Evolutionary conservation across 2,888 invertebrate genomes (phyloP).

Genomic region (Polydrusus cervinus): DNA sequence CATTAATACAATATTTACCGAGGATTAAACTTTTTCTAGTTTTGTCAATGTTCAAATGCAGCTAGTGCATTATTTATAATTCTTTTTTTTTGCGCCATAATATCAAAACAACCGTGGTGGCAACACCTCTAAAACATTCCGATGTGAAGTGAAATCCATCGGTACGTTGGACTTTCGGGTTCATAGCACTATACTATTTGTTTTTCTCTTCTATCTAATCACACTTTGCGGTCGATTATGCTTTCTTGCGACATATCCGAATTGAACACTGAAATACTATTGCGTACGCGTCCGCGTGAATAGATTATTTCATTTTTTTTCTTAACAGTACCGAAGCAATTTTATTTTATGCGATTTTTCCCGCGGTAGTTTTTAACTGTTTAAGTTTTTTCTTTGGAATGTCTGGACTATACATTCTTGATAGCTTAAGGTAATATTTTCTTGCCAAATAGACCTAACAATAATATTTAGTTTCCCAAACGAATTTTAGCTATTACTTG

Average conservation of each 20-base stretch:
- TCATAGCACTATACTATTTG: slow-evolving; percentile 36
- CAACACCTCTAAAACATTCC: slow-evolving; percentile 13
- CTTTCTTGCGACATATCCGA: slow-evolving; percentile 38
- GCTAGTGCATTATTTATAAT: not conserved
- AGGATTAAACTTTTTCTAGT: no score
- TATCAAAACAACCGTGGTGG: not conserved
- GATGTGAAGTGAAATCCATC: slow-evolving; percentile 30
- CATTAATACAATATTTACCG: no score
- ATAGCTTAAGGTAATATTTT: no score
- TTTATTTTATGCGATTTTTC: not conserved
- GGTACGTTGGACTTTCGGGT: slow-evolving; percentile 34
- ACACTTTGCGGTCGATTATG: slow-evolving; percentile 39
- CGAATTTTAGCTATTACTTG: no score
- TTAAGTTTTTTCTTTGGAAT: no score
- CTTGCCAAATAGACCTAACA: no score
- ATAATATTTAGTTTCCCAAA: no score
- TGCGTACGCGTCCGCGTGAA: slow-evolving; percentile 33
- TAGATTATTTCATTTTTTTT: slow-evolving; percentile 33
- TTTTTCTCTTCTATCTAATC: slow-evolving; percentile 44
- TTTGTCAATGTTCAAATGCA: not conserved
- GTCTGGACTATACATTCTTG: no score
- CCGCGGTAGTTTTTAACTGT: no score
- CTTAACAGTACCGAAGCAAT: not conserved
- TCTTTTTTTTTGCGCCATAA: not conserved
- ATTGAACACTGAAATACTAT: slow-evolving; percentile 34